Percentiles rank a stretch among this genome's conserved stretches.
phyloP scores from a whole-genome alignment of 2,888 invertebrate species.

The Coleophora flavipennella region DNA sequence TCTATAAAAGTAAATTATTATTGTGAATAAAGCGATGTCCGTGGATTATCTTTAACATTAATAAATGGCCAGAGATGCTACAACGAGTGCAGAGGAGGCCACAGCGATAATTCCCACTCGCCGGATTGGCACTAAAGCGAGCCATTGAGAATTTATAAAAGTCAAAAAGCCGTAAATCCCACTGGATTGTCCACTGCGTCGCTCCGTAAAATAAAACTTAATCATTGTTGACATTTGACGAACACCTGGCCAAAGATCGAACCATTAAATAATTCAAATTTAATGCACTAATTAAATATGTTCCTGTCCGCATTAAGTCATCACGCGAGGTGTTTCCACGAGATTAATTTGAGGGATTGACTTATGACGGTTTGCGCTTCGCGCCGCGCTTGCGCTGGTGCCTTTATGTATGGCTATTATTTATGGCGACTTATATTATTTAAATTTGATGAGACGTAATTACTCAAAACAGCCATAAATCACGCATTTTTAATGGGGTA shows the following conservation, averaged over 20 bases:
- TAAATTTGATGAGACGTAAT: constrained; percentile 71
- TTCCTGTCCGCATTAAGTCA: constrained; percentile 61
- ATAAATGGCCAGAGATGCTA: constrained; percentile 56
- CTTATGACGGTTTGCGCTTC: constrained; percentile 57
- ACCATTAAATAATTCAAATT: constrained; percentile 63
- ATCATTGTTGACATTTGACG: constrained; percentile 67
- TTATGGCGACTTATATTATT: constrained; percentile 65
- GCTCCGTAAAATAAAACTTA: constrained; percentile 58
- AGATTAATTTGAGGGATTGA: constrained; percentile 64
- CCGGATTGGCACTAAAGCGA: constrained; percentile 58
- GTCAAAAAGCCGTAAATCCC: constrained; percentile 62
- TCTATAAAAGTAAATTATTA: constrained; percentile 71
- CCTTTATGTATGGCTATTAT: constrained; percentile 31
- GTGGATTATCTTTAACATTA: constrained; percentile 64
- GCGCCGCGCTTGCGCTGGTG: constrained; percentile 34
- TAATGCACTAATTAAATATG: constrained; percentile 68
- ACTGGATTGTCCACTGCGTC: constrained; percentile 26
- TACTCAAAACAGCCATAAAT: constrained; percentile 69
- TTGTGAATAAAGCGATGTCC: constrained; percentile 69
- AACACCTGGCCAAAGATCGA: constrained; percentile 53
- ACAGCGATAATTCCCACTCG: constrained; percentile 53
- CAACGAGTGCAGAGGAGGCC: constrained; percentile 31
- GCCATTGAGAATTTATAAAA: constrained; percentile 62
- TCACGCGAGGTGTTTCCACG: constrained; percentile 51
- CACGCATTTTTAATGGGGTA: constrained; percentile 54